Base-by-base conservation (phyloP, 2,888 invertebrate genomes). In the Sturmia bella region DNA sequence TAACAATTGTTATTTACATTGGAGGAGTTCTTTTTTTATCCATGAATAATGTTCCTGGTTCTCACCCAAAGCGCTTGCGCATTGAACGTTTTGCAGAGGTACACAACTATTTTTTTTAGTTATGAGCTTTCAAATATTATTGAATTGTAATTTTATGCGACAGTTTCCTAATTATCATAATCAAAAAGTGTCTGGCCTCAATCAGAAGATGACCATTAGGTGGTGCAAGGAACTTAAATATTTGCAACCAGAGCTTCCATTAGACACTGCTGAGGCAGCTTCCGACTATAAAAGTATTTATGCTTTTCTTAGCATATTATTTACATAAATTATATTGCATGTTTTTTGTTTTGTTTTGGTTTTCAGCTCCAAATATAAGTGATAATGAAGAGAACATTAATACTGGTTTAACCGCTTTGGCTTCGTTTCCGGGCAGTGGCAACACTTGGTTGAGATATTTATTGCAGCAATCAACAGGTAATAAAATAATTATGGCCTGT, bases 361-460 rank as follows among this genome's bases (percentile, higher is more conserved):
- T 63, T 56, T 5, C 12, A 80, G 80, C 68, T 80, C 77, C 77
- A 74, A 80, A 83, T 66, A 78, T 78, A 75, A 80, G 80, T 57
- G 80, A 78, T 59, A 84, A 81, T 57, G 79, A 82, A 64, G 73
- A 82, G 27, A 74, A 48, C 9, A 64, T 24, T 54, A 54, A 70
- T 66, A 73, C 66, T 56, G 86, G 88, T 66, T 72, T 90, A 48
- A 90, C 89, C 3, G 96, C 96, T 0, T 90, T 96, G 39, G 95
- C 94, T 0, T 95, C 95, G 0, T 95, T 95, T 89, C 96, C 96
- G 5, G 96, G 96, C n/a, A 96, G 95, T 87, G 96, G 96, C 0
- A 96, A 96, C 88, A 96, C 96, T 21, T 96, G 96, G 96, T 90
- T 96, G 15, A 91, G 96, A 74, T 96, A 96, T 88, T 90, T 96